Percentiles rank a stretch among this genome's conserved stretches.
phyloP scores from a whole-genome alignment of 2,888 invertebrate genomes.

The Volucella zonaria region DNA sequence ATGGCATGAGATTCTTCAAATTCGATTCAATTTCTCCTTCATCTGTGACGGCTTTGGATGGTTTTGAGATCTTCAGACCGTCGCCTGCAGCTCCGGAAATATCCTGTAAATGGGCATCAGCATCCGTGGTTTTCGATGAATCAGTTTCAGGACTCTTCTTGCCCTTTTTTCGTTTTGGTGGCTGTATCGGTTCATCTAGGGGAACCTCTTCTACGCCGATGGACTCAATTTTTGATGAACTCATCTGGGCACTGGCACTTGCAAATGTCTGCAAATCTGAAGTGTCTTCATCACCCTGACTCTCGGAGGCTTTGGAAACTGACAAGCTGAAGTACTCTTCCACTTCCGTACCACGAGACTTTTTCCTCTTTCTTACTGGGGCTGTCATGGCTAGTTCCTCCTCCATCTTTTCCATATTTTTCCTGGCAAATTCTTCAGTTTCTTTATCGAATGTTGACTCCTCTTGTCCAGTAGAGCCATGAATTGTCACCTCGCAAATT shows the following conservation, averaged over 20 bases:
- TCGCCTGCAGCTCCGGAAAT: constrained; percentile 85
- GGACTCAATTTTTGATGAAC: constrained; percentile 83
- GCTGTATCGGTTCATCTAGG: constrained; percentile 75
- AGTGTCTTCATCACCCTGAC: constrained; percentile 85
- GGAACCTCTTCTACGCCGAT: constrained; percentile 81
- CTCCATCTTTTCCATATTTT: constrained; percentile 83
- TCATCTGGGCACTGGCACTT: constrained; percentile 87
- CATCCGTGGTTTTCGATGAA: constrained; percentile 81
- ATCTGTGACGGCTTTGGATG: constrained; percentile 82
- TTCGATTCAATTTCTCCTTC: constrained; percentile 82
- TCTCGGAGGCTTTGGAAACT: constrained; percentile 84
- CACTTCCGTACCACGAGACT: constrained; percentile 86
- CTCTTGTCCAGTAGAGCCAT: constrained; percentile 83
- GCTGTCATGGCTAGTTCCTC: constrained; percentile 85
- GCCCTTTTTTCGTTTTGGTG: constrained; percentile 80
- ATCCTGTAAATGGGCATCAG: constrained; percentile 83
- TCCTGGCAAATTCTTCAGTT: constrained; percentile 83
- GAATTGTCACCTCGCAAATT: constrained; percentile 88
- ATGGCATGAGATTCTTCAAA: constrained; percentile 81
- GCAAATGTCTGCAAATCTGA: constrained; percentile 87
- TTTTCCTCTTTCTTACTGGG: constrained; percentile 84
- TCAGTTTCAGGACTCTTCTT: constrained; percentile 82
- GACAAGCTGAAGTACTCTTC: constrained; percentile 88
- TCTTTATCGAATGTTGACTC: constrained; percentile 82
- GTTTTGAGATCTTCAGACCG: constrained; percentile 81